Evolutionary conservation across 2,797 vertebrate genomes (phyloP).

Genomic region (Periophthalmus magnuspinnatus): DNA sequence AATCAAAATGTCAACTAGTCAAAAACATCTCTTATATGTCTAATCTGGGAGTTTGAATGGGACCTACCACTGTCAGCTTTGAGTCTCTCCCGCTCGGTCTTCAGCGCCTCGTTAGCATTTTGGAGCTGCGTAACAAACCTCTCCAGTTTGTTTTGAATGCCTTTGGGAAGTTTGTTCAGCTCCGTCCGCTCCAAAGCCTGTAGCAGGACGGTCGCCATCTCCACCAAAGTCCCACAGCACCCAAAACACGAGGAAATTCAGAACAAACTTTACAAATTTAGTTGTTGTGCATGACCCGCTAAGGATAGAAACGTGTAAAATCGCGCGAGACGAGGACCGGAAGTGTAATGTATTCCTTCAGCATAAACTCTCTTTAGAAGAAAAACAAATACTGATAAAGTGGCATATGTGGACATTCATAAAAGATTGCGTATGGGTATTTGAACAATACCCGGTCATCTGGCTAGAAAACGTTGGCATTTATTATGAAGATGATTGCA

Average conservation of each 20-base stretch:
- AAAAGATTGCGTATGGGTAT: background rate
- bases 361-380: constrained; percentile 28
- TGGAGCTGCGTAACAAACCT: constrained; percentile 89
- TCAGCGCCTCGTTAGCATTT: constrained; percentile 83
- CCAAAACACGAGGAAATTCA: background rate
- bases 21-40: background rate
- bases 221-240: background rate
- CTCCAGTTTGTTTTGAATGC: constrained; percentile 88
- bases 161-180: constrained; percentile 88
- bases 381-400: background rate
- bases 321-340: background rate
- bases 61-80: constrained; percentile 90
- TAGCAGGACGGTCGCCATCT: constrained; percentile 90
- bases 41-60: background rate
- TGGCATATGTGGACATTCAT: background rate
- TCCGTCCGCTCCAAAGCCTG: constrained; percentile 88
- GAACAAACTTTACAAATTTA: background rate
- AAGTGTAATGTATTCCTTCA: constrained; percentile 28
- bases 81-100: constrained; percentile 85
- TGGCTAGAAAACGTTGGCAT: background rate
- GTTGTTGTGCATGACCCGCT: background rate
- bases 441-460: background rate
- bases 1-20: background rate
- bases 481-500: background rate
- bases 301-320: constrained; percentile 1